Percentiles rank a stretch among this genome's conserved stretches.
phyloP scores from a whole-genome alignment of 2,113 vertebrate genomes.

The Mola mola region DNA sequence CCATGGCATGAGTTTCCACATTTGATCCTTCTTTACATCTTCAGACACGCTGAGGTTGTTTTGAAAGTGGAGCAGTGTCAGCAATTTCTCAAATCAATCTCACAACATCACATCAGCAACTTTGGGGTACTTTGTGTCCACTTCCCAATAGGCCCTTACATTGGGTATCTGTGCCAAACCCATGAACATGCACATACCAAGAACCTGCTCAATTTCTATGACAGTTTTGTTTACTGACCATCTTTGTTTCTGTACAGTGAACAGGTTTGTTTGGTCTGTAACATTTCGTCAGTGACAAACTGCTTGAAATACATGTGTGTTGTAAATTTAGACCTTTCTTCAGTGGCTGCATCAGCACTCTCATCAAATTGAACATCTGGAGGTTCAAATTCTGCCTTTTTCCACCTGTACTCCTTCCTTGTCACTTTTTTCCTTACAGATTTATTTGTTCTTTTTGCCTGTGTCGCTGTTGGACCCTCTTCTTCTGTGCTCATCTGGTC shows the following conservation, averaged over 20 bases:
- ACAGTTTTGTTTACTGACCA: constrained; percentile 28
- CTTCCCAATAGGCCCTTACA: constrained; percentile 25
- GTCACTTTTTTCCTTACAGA: not conserved
- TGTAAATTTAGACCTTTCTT: not conserved
- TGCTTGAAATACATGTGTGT: constrained; percentile 27
- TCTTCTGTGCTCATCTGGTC: not conserved
- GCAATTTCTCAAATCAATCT: not conserved
- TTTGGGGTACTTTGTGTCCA: constrained; percentile 8
- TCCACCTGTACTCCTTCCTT: not conserved
- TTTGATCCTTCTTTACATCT: not conserved
- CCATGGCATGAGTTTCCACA: not conserved
- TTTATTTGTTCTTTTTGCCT: not conserved
- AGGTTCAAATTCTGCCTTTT: not conserved
- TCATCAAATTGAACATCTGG: not conserved
- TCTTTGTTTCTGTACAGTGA: constrained; percentile 5
- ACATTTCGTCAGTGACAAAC: constrained; percentile 39
- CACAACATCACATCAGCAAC: not conserved
- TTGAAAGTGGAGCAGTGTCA: not conserved
- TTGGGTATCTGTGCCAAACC: constrained; percentile 34
- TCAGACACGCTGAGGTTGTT: not conserved
- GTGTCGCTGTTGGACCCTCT: no score
- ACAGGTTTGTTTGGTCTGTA: constrained; percentile 3
- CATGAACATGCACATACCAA: constrained; percentile 29
- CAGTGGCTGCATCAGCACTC: not conserved
- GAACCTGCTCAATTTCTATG: constrained; percentile 39